Base-by-base conservation (phyloP, 2,113 vertebrate species). In the Hystrix cristata region DNA sequence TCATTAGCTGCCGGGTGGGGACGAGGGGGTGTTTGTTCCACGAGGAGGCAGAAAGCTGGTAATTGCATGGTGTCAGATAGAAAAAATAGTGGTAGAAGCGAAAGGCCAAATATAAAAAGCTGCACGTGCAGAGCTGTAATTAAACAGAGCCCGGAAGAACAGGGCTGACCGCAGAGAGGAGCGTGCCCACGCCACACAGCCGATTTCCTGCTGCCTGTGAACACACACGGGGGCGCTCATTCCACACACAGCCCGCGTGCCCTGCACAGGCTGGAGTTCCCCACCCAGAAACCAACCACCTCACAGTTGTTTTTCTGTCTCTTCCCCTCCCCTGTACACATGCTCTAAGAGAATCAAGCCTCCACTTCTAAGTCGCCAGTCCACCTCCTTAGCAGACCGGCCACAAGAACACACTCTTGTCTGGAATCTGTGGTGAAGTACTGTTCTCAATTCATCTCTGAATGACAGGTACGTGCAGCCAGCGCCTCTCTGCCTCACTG, bases 101-200 rank as follows among this genome's bases (percentile, higher is more conserved):
- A 95, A 90, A 96, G 95, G 78, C 59, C 55, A 85, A 62, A 48
- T 25, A 95, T 46, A 94, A 87, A 85, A 23, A 96, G 84, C 94
- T 87, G 79, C 16, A 2, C 57, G 88, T 15, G 67, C 97, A 89
- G 95, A 87, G 65, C 91, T 94, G 80, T 88, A 96, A 98, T 84
- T n/a, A 95, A 83, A 46, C 92, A 82, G 90, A 91, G 76, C 82
- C 53, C 59, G 23, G 69, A 55, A 84, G 59, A 94, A 95, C 7
- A 15, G 74, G 65, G 55, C 43, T 9, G 46, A 55, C 16, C 0
- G 3, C 5, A 6, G 43, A 11, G 6, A 23, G 38, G 8, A 10
- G n/a, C 51, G 51, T 19, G 76, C 15, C 76, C 76, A 10, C 14
- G 7, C 46, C 48, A 51, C 72, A 27, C 43, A 43, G 21, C 15